These are phyloP conservation scores for Trematocara variabile DNA, from an alignment of 2,113 vertebrate genomes.

Conservation along the genomic window DNA sequence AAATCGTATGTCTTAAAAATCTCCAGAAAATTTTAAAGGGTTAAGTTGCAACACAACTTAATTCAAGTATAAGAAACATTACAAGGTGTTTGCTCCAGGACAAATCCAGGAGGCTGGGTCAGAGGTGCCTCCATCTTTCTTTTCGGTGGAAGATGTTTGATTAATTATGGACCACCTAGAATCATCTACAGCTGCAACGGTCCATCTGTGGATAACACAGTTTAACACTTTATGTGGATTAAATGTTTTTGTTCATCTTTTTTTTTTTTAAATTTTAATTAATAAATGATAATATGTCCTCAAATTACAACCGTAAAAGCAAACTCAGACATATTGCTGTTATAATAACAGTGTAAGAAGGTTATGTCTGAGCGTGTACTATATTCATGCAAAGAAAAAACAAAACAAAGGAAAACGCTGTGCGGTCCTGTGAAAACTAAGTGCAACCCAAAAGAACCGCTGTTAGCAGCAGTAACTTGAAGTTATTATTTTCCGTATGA, in stretches of 20 bases:
- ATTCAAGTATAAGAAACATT: background rate
- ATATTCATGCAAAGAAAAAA: background rate
- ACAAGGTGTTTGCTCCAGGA: background rate
- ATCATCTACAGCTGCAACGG: background rate
- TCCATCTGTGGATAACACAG: background rate
- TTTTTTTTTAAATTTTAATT: background rate
- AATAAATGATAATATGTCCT: background rate
- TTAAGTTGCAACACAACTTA: background rate
- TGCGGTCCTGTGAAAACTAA: background rate
- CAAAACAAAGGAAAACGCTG: background rate
- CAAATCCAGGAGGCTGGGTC: background rate
- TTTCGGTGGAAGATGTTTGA: background rate
- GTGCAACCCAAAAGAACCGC: background rate
- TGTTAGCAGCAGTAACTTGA: background rate
- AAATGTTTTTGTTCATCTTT: background rate
- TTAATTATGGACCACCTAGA: background rate
- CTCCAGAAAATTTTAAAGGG: background rate
- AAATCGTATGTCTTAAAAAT: background rate
- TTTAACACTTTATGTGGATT: background rate
- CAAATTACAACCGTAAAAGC: background rate
- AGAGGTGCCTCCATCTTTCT: background rate
- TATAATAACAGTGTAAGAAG: too few species aligned
- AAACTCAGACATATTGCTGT: too few species aligned
- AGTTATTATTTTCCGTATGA: background rate
- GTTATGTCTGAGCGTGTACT: too few species aligned